These are phyloP conservation scores for Phalacrocorax brasilianus DNA, from an alignment of 2,113 vertebrate genomes.

Conservation along the genomic window DNA sequence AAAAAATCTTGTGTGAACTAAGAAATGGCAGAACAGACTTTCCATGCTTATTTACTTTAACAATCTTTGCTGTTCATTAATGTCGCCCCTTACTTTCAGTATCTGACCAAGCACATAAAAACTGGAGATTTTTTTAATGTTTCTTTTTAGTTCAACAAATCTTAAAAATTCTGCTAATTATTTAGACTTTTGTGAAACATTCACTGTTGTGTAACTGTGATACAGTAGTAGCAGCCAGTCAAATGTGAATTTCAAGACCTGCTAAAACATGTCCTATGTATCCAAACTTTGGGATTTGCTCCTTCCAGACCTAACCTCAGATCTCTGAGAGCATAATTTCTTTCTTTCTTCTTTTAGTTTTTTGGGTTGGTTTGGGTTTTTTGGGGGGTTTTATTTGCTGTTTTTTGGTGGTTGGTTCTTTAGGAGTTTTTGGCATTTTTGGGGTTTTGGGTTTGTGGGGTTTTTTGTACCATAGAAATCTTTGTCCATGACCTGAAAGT, in stretches of 20 bases:
- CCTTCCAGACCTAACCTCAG: background rate
- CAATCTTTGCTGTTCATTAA: background rate
- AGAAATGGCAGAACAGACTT: background rate
- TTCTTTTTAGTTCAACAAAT: background rate
- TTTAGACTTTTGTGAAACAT: background rate
- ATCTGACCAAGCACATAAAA: background rate
- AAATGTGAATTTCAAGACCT: background rate
- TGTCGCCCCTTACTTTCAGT: background rate
- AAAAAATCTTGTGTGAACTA: background rate
- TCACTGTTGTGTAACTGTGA: background rate
- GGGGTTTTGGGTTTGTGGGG: background rate
- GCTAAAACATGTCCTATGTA: background rate
- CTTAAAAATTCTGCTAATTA: background rate
- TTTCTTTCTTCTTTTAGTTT: background rate
- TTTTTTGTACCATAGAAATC: background rate
- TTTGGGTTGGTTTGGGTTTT: too few relatives aligned
- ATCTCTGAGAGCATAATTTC: background rate
- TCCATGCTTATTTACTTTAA: background rate
- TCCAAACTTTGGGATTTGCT: background rate
- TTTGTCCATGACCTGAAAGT: background rate
- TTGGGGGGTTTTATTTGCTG: background rate
- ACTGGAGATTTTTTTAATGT: accelerated
- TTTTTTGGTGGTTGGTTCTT: background rate
- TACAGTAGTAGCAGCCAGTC: background rate
- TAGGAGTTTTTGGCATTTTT: background rate